Conservation (phyloP, 2,113 vertebrate genomes). For the Tragelaphus strepsiceros region DNA sequence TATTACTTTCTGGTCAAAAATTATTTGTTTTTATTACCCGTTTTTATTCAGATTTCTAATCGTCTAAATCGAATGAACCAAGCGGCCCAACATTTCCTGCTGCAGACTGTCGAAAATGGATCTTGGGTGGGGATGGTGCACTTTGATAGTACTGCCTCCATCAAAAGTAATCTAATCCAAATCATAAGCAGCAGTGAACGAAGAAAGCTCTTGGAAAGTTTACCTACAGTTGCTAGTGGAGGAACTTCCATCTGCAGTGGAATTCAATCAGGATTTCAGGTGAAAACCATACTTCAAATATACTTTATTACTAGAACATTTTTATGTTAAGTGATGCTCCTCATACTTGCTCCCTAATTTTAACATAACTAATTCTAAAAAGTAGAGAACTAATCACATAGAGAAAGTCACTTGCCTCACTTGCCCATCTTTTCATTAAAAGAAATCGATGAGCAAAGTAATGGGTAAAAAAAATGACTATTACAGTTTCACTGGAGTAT, state of each 20-base stretch:
- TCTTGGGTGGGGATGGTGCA: constrained; percentile 77
- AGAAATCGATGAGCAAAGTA: background rate
- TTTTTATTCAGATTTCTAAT: accelerated
- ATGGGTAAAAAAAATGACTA: background rate
- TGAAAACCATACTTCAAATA: constrained; percentile 19
- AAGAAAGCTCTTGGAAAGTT: background rate
- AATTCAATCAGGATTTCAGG: constrained; percentile 66
- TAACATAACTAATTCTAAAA: background rate
- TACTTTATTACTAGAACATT: background rate
- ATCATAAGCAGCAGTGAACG: constrained; percentile 18
- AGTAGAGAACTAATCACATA: background rate
- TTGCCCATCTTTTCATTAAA: background rate
- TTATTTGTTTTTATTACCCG: background rate
- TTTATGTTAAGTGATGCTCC: background rate
- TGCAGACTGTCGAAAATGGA: constrained; percentile 64
- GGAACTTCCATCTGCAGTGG: constrained; percentile 75
- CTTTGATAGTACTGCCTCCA: background rate
- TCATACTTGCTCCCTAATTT: background rate
- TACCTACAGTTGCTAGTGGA: background rate
- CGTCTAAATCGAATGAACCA: constrained; percentile 68
- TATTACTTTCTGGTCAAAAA: background rate
- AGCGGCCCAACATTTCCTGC: constrained; percentile 75
- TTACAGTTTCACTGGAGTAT: background rate
- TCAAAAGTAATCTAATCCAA: constrained; percentile 32
- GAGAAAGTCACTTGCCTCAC: background rate